These are phyloP conservation scores for Cuniculus paca DNA, from an alignment of 2,797 vertebrate species.

Conservation along the genomic window DNA sequence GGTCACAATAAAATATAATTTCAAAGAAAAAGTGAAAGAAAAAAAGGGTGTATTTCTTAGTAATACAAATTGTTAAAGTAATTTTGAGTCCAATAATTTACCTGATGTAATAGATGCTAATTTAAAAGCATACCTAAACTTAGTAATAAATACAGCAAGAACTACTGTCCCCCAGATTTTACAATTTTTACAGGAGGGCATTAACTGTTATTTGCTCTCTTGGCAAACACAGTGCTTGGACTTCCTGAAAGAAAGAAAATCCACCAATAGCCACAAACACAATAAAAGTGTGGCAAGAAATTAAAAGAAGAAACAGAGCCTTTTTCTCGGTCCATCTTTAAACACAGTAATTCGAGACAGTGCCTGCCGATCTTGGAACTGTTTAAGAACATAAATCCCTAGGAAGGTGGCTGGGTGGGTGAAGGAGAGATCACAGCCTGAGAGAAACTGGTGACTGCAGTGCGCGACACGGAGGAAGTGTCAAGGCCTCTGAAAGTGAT, in stretches of 20 bases:
- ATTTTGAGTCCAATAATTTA: constrained; percentile 22
- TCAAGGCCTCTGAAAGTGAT: background rate
- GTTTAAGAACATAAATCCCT: background rate
- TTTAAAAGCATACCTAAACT: background rate
- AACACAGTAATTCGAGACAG: background rate
- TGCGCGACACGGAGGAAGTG: background rate
- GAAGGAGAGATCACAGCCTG: background rate
- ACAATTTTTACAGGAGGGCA: background rate
- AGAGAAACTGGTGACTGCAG: background rate
- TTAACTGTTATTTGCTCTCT: background rate
- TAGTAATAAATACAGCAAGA: constrained; percentile 29
- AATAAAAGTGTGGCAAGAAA: background rate
- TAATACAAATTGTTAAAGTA: constrained; percentile 23
- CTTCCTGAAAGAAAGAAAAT: background rate
- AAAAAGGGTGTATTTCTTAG: background rate
- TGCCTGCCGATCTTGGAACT: background rate
- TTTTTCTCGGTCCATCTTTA: background rate
- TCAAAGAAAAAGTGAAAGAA: constrained; percentile 11
- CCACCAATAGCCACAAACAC: background rate
- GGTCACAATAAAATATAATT: constrained; percentile 19
- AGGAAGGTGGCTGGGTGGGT: background rate
- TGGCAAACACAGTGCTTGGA: background rate
- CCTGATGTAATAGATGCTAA: background rate
- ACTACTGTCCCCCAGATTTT: background rate
- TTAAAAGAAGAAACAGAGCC: background rate